Conservation (phyloP, 37 sponge, comb jelly and placozoan species). For the Ephydatia muelleri region DNA sequence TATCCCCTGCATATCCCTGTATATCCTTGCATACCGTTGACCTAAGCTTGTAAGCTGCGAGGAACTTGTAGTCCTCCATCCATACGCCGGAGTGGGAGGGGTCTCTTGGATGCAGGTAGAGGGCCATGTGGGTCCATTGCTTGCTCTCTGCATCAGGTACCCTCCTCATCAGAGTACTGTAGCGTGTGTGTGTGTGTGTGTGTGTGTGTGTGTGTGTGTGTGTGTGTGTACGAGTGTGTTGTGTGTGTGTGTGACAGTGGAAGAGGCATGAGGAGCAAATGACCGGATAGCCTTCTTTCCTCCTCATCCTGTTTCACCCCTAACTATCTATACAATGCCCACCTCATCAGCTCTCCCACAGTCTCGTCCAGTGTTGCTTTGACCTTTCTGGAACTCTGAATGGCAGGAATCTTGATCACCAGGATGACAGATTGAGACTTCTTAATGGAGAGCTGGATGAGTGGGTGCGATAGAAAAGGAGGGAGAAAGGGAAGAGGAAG, state of each 20-base stretch:
- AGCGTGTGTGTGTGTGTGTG: no score
- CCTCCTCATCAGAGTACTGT: slow-evolving; percentile 82
- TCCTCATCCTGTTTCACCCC: neutral
- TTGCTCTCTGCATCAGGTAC: slow-evolving; percentile 71
- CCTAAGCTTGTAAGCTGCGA: slow-evolving; percentile 84
- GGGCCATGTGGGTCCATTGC: slow-evolving; percentile 76
- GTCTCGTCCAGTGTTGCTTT: slow-evolving; percentile 87
- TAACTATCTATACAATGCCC: neutral
- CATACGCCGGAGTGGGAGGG: slow-evolving; percentile 51
- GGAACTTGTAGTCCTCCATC: slow-evolving; percentile 96
- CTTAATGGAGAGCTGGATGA: slow-evolving; percentile 63
- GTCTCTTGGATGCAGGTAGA: slow-evolving; percentile 59
- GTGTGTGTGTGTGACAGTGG: neutral
- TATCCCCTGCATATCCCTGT: no score
- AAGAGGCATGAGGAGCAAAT: no score
- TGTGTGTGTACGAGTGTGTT: no score
- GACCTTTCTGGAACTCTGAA: slow-evolving; percentile 77
- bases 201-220: no score
- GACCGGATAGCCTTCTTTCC: no score
- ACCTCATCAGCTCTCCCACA: slow-evolving; percentile 91
- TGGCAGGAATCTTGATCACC: slow-evolving; percentile 71
- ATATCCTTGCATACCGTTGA: slow-evolving; percentile 47
- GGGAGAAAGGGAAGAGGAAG: neutral
- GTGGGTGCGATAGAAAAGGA: neutral
- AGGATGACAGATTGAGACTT: slow-evolving; percentile 63